phyloP scores from a whole-genome alignment of 2,888 invertebrate genomes.

The Hirtodrosophila cameraria region DNA sequence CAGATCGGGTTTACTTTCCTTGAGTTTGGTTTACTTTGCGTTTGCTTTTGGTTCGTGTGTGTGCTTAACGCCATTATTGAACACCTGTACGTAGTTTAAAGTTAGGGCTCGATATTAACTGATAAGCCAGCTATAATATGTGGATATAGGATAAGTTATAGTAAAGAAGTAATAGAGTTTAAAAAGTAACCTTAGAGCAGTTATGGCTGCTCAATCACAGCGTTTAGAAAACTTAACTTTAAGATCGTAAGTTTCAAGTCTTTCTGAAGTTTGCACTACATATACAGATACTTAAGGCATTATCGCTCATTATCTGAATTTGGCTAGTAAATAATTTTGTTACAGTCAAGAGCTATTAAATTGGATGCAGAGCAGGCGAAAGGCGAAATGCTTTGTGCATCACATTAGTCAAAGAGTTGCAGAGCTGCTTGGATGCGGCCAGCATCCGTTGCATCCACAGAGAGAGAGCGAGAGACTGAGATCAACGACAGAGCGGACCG shows the following conservation, averaged over 20 bases:
- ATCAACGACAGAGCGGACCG: conserved; percentile 27
- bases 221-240: not conserved
- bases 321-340: conserved; percentile 71
- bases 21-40: conserved; percentile 9
- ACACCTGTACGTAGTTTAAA: conserved; percentile 58
- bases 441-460: conserved; percentile 1
- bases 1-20: not conserved
- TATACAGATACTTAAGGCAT: conserved; percentile 50
- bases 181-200: conserved; percentile 2
- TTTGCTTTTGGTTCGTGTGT: conserved; percentile 7
- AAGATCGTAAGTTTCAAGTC: conserved; percentile 16
- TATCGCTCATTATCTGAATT: conserved; percentile 68
- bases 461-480: no score
- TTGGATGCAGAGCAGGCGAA: conserved; percentile 38
- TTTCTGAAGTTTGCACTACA: conserved; percentile 24
- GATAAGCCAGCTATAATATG: conserved; percentile 16
- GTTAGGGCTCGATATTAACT: conserved; percentile 7
- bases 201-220: not conserved
- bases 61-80: conserved; percentile 29
- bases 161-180: not conserved
- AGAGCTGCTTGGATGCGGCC: conserved; percentile 25
- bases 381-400: conserved; percentile 16
- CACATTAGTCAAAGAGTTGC: conserved; percentile 38
- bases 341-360: conserved; percentile 64
- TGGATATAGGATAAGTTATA: not conserved